Base-by-base conservation (phyloP, 2,888 invertebrate species). In the Campopleginae sp. region DNA sequence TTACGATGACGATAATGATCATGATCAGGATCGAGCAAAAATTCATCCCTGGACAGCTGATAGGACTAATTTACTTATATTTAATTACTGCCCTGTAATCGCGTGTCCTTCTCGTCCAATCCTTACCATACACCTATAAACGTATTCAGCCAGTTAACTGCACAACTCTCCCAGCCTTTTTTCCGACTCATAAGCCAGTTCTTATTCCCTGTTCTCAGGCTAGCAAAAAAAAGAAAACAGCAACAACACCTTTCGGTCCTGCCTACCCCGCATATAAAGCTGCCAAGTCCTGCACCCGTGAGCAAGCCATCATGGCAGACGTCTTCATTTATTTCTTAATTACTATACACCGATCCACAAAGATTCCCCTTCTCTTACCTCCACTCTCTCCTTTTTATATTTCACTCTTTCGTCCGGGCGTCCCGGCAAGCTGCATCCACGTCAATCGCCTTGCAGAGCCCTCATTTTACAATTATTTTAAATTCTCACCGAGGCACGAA, bases 31-130 rank as follows among this genome's bases (percentile, higher is more conserved):
- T 85, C 74, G 76, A 80, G 44, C 54, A 31, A 54, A 75, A 86
- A 81, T 31, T 70, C 86, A 70, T 77, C 68, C 74, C 84, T 33
- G 82, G 83, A 88, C 88, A 88, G 89, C 88, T 91, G 92, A 91
- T 91, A 91, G 89, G 90, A 90, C 91, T 93, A 91, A 93, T 93
- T 93, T 92, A 92, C 91, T 93, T 90, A 90, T 88, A 91, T 93
- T 93, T 93, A 92, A 93, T 93, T 92, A 93, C 88, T 88, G 82
- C 86, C 74, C 86, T 85, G 86, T 88, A 88, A 89, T 88, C 88
- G 87, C 75, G 80, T 63, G 54, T 85, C 42, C 58, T 58, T 27
- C 33, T 66, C 74, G 27, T 46, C 23, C 14, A 33, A 54, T 54
- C 51, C 17, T n/a, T 54, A 46, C n/a, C 19, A 54, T 58, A 42